Conservation (phyloP, 2,797 vertebrate genomes). For the Dipus sagitta region DNA sequence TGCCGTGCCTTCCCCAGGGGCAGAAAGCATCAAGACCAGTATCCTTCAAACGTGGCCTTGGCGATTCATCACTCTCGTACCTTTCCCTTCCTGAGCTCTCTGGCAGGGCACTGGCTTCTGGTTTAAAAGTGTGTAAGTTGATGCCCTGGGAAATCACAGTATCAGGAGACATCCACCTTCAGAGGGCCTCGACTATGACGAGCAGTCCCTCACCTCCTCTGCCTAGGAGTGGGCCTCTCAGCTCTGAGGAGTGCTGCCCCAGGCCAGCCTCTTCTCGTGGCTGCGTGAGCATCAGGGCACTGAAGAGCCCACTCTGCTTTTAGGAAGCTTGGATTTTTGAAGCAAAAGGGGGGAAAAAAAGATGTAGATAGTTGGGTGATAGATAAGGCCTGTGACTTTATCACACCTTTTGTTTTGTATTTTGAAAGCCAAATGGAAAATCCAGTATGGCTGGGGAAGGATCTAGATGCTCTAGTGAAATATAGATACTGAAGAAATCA, state of each 20-base stretch:
- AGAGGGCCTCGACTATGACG: background rate
- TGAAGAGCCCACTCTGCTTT: background rate
- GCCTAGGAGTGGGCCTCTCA: background rate
- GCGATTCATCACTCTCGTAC: background rate
- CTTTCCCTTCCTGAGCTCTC: too few relatives aligned
- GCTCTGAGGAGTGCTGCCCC: background rate
- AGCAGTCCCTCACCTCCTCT: background rate
- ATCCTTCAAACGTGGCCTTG: background rate
- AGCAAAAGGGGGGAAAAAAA: background rate
- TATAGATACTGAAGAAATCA: background rate
- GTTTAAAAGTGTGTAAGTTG: background rate
- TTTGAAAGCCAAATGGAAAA: background rate
- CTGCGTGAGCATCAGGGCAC: background rate
- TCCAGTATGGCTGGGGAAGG: fast-evolving
- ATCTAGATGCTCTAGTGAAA: fast-evolving
- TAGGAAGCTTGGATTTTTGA: background rate
- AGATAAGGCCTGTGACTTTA: background rate
- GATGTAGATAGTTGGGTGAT: background rate
- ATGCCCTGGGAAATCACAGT: background rate
- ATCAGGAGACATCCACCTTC: background rate
- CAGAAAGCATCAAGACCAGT: fast-evolving
- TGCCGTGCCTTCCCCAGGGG: fast-evolving
- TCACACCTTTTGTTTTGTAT: background rate
- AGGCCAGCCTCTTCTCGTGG: background rate
- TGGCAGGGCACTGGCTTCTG: background rate